A percentile compares a stretch with the other conserved stretches of the same genome.
Evolutionary conservation across 2,113 vertebrate species (phyloP).

Genomic region (Esox niger): DNA sequence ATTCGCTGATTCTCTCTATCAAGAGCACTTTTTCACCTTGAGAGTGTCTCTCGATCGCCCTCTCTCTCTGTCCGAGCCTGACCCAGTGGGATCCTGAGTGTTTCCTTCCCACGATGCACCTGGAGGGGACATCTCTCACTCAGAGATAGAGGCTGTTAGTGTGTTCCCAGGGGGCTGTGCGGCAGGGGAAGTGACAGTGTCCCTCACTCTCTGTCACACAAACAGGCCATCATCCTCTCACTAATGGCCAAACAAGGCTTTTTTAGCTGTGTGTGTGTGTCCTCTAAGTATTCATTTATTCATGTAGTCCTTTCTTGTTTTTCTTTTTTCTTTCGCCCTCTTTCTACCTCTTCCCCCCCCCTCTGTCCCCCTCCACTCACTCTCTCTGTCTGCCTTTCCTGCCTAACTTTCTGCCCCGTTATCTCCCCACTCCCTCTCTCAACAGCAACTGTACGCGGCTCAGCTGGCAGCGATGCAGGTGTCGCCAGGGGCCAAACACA

Average conservation of each 20-base stretch:
- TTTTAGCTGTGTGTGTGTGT: constrained; percentile 68
- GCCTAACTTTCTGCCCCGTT: constrained; percentile 10
- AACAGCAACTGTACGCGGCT: constrained; percentile 95
- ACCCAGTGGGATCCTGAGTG: constrained; percentile 62
- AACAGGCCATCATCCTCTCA: constrained; percentile 51
- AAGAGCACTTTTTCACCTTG: constrained; percentile 38
- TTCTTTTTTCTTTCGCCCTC: constrained; percentile 17
- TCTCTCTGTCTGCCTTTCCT: not conserved
- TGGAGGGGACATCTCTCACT: constrained; percentile 67
- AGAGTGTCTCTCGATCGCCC: constrained; percentile 12
- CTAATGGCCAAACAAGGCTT: constrained; percentile 74
- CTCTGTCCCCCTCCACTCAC: not conserved
- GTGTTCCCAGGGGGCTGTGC: constrained; percentile 61
- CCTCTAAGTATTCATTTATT: constrained; percentile 69
- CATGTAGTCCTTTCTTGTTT: constrained; percentile 56
- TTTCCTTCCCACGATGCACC: constrained; percentile 70
- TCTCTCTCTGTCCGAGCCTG: constrained; percentile 27
- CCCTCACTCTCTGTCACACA: constrained; percentile 55
- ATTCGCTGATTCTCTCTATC: not conserved
- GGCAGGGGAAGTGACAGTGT: constrained; percentile 48
- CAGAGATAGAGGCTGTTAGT: constrained; percentile 61
- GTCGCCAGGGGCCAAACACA: constrained; percentile 93
- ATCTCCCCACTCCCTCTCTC: constrained; percentile 42
- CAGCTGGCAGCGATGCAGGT: constrained; percentile 98
- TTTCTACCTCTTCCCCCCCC: constrained; percentile 11